Percentiles rank a stretch among this genome's conserved stretches.
These are phyloP conservation scores for Onychorhynchus coronatus DNA, from an alignment of 2,113 vertebrate species.

Conservation along the genomic window DNA sequence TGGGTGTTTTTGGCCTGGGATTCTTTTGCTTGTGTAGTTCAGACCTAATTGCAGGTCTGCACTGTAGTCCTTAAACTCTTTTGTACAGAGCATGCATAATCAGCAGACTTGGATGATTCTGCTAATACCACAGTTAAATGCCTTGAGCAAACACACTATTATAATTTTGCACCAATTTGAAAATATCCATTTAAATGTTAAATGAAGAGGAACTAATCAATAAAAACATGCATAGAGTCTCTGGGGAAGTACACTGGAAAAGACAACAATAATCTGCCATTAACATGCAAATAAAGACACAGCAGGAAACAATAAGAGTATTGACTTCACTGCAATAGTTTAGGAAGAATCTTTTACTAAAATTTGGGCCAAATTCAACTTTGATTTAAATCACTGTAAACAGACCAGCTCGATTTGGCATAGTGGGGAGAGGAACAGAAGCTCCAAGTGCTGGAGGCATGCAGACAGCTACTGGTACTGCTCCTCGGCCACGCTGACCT, in stretches of 20 bases:
- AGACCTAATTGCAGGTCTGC: slow-evolving; percentile 14
- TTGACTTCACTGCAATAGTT: not conserved
- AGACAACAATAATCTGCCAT: slow-evolving; percentile 28
- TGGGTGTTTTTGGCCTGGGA: not conserved
- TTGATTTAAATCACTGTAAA: not conserved
- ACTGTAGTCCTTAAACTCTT: not conserved
- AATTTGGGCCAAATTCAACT: slow-evolving; percentile 19
- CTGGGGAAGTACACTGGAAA: slow-evolving; percentile 41
- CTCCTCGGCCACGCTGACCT: not conserved
- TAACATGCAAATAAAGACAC: slow-evolving; percentile 57
- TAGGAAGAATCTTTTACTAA: not conserved
- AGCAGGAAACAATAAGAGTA: slow-evolving; percentile 29
- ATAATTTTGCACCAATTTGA: slow-evolving; percentile 52
- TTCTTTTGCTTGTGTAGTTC: not conserved
- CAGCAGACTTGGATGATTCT: slow-evolving; percentile 6
- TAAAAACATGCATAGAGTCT: slow-evolving; percentile 51
- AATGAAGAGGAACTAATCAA: slow-evolving; percentile 71
- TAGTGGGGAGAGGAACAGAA: not conserved
- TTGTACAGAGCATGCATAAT: not conserved
- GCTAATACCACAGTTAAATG: not conserved
- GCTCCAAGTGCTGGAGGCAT: not conserved
- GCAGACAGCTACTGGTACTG: not conserved
- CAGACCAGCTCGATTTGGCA: not conserved
- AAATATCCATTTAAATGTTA: slow-evolving; percentile 65
- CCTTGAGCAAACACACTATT: slow-evolving; percentile 61